A percentile compares a stretch with the other conserved stretches of the same genome.
Evolutionary conservation across 2,888 invertebrate genomes (phyloP).

Genomic region (Disparrhopalites patrizii): DNA sequence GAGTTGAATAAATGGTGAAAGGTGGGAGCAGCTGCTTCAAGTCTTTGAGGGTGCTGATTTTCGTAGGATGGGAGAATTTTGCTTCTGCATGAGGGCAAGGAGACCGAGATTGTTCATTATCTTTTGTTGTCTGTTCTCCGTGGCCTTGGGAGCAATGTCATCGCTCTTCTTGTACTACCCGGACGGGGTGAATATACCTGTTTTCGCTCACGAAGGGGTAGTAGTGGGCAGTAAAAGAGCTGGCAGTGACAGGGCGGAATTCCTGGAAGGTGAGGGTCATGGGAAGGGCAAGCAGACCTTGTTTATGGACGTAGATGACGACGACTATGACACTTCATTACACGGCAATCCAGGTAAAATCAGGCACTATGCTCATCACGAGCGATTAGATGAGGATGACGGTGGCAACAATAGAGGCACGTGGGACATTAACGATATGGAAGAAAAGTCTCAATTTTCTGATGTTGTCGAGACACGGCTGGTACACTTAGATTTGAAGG

Average conservation of each 20-base stretch:
- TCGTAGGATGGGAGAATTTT: slow-evolving; percentile 32
- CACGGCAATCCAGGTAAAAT: slow-evolving; percentile 21
- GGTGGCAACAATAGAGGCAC: not conserved
- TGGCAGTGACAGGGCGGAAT: not conserved
- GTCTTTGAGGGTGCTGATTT: too few species aligned
- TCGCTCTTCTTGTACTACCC: slow-evolving; percentile 45
- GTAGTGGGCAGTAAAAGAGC: not conserved
- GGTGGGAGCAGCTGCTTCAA: too few species aligned
- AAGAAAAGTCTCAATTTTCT: slow-evolving; percentile 37
- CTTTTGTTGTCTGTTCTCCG: slow-evolving; percentile 44
- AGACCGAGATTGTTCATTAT: slow-evolving; percentile 46
- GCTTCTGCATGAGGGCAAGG: slow-evolving; percentile 31
- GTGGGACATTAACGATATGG: slow-evolving; percentile 32
- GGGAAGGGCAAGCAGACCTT: slow-evolving; percentile 11
- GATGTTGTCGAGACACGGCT: slow-evolving; percentile 53
- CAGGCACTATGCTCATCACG: slow-evolving; percentile 27
- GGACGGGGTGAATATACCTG: slow-evolving; percentile 17
- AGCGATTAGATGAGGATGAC: not conserved
- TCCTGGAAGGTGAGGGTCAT: not conserved
- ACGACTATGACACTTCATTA: slow-evolving; percentile 20
- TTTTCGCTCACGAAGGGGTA: slow-evolving; percentile 9
- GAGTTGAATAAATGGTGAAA: too few species aligned
- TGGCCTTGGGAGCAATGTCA: slow-evolving; percentile 43
- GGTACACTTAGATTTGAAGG: slow-evolving; percentile 71
- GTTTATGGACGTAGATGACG: slow-evolving; percentile 18